Conservation (phyloP, 2,797 vertebrate genomes). For the Selene dorsalis region DNA sequence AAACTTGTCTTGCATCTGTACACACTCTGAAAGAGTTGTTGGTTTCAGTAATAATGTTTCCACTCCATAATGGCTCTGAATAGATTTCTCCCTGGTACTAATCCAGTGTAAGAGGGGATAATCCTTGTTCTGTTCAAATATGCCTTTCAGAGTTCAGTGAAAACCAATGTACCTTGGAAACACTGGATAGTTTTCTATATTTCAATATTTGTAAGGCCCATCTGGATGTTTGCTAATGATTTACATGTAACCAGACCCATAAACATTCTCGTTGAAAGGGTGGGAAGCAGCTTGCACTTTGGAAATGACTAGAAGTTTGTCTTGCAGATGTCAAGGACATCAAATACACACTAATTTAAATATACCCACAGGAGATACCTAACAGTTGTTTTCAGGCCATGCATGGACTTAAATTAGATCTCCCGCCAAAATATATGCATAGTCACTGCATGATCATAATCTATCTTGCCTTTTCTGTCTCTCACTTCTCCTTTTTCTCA, state of each 20-base stretch:
- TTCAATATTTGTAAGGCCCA: background rate
- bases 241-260: background rate
- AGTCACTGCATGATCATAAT: background rate
- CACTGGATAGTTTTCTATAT: background rate
- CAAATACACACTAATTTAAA: constrained; percentile 24
- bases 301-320: constrained; percentile 19
- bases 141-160: background rate
- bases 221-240: background rate
- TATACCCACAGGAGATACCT: constrained; percentile 23
- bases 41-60: background rate
- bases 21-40: background rate
- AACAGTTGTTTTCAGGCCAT: constrained; percentile 15
- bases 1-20: too few species aligned
- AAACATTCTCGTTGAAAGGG: background rate
- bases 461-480: background rate
- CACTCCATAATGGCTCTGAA: too few species aligned
- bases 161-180: background rate
- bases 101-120: background rate
- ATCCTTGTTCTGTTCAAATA: background rate
- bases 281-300: background rate
- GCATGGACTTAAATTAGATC: constrained; percentile 15
- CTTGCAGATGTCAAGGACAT: constrained; percentile 12
- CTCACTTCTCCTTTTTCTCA: constrained; percentile 43
- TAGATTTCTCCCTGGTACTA: background rate
- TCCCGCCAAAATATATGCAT: constrained; percentile 20